Base-by-base conservation (phyloP, 2,797 vertebrate species). In the Poliocrania exsul region DNA sequence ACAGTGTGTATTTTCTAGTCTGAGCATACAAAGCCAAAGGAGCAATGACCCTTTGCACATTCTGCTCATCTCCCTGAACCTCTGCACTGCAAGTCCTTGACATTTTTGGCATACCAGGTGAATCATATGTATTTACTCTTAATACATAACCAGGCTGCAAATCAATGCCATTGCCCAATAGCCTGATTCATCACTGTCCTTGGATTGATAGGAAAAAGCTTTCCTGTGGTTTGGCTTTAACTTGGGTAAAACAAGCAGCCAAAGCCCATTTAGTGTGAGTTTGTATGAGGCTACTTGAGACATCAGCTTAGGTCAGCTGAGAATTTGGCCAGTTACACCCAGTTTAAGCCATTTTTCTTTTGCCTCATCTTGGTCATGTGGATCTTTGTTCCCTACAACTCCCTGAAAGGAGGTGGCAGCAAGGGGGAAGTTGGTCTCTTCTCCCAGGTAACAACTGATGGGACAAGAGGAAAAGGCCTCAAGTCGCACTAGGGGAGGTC, bases 91-190 rank as follows among this genome's bases (percentile, higher is more conserved):
- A 92, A 88, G 88, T 83, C 89, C 91, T 77, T 94, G 95, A 95
- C 82, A 29, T 51, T 70, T 86, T 4, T 87, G 82, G 85, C 50
- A 94, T 95, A 90, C 40, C 71, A 82, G 37, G 51, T 5, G 8
- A 89, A 61, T 40, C 88, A 64, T 44, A 86, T 3, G 28, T 87
- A 47, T 91, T 95, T 88, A 88, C 60, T 69, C 56, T 91, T 96
- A 97, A 97, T 96, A 58, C 25, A 53, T 97, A 97, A 96, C 85
- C 62, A 81, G 56, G 28, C 61, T 87, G 51, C 28, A 91, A 88
- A 96, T 64, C 80, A 86, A 91, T 25, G 54, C 72, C 64, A 53
- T 77, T 93, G 70, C 94, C 37, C 56, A 88, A 86, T 2, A 70
- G 51, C 21, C 56, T 31, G 70, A 91, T 91, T 83, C 51, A 77